Evolutionary conservation across 2,888 invertebrate species (phyloP), one percentile per base, ranked within the genome.

Genomic region (Boloria selene): DNA sequence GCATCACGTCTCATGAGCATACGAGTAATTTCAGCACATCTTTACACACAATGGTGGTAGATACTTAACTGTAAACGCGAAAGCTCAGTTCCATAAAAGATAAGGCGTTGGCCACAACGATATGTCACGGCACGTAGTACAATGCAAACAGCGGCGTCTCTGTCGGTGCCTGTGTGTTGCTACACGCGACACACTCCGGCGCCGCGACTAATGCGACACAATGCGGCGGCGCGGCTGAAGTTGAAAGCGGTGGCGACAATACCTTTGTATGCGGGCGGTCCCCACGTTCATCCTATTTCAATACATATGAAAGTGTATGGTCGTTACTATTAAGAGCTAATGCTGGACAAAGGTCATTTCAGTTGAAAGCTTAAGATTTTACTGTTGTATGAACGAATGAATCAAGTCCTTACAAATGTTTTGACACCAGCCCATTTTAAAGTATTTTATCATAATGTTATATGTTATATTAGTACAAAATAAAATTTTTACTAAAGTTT

Each of bases 121-220:
- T 88, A 89, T 88, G 89, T 89, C 84, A 85, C 83, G 85, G 88
- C 87, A 88, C 90, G 88, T 87, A 86, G 84, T 81, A 89, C 89
- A 91, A 90, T 86, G 83, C 91, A 91, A 91, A 91, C 89, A 91
- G 86, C 89, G 89, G 89, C 84, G 79, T 83, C 81, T 87, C 76
- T 88, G 90, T 84, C 88, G 90, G 89, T 84, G 76, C 80, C 78
- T 82, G 78, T 87, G 87, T 75, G 88, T 89, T 87, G 88, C 85
- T 88, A 87, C 88, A 88, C 77, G 68, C 72, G 69, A 68, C 72
- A 72, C 70, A 71, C 68, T 69, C 73, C 87, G 84, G 84, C 85
- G 85, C 87, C 90, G 88, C 81, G 80, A 80, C 89, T 79, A 90
- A 90, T 90, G 83, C 77, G 73, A 74, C 73, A 90, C 89, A 90